These are phyloP conservation scores for Rhinogobius similis DNA, from an alignment of 2,113 vertebrate genomes.

Conservation along the genomic window DNA sequence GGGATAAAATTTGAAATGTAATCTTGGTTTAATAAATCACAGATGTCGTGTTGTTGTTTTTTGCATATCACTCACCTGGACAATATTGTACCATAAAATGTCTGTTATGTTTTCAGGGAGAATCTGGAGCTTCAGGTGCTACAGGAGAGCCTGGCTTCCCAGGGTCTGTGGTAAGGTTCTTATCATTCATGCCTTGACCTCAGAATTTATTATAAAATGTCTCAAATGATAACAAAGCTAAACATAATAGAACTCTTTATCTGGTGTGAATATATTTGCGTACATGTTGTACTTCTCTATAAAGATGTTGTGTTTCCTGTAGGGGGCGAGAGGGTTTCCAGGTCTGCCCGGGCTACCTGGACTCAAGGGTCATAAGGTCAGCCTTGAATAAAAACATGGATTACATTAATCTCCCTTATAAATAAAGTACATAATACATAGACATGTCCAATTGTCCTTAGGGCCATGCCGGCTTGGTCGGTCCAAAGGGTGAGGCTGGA, in stretches of 20 bases:
- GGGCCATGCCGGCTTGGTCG: constrained; percentile 83
- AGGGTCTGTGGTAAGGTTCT: constrained; percentile 86
- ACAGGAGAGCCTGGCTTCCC: constrained; percentile 86
- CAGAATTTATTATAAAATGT: neutral
- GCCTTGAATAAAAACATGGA: constrained; percentile 26
- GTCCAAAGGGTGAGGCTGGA: constrained; percentile 88
- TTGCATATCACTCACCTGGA: no score
- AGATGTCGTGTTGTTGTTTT: no score
- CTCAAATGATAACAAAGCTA: neutral
- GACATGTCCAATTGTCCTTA: constrained; percentile 46
- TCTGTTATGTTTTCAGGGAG: constrained; percentile 78
- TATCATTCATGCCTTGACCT: neutral
- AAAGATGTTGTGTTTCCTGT: neutral
- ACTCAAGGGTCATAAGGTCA: constrained; percentile 90
- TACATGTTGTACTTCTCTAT: neutral
- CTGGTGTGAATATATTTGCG: no score
- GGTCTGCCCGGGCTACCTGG: constrained; percentile 93
- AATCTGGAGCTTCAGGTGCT: constrained; percentile 85
- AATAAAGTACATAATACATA: neutral
- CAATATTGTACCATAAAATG: neutral
- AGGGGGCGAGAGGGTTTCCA: constrained; percentile 93
- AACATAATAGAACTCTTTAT: no score
- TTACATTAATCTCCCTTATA: neutral
- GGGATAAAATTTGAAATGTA: no score
- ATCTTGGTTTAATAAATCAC: no score